Base-by-base conservation (phyloP, 2,888 invertebrate genomes). In the Napeogenes inachia region DNA sequence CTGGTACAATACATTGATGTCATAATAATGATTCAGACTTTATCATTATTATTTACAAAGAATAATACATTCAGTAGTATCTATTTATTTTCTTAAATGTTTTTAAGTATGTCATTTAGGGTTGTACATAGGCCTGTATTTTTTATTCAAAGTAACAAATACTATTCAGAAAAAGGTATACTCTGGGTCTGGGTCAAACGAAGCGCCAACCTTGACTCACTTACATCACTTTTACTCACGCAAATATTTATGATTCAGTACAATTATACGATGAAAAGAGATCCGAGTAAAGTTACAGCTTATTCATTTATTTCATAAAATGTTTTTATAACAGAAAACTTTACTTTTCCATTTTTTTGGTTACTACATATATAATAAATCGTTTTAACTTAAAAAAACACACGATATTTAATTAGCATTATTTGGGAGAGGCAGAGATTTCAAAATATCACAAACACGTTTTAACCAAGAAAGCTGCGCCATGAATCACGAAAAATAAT, bases 191-290 rank as follows among this genome's bases (percentile, higher is more conserved):
- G 50, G 66, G 66, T 64, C 59, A 64, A 32, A 13, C 47, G 60
- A n/a, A 50, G 50, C 50, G 30, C 12, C 54, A 60, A 38, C 66
- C 66, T 66, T 66, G 66, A 61, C 66, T 62, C 45, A 66, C 66
- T 62, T 66, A 59, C 61, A 61, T 12, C 46, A 56, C 62, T 64
- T 60, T 58, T 57, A 62, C 64, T 53, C 59, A 42, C 50, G 54
- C 42, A 13, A 35, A 57, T 61, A 54, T 57, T 57, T 60, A 50
- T 50, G 13, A 47, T 13, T 47, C 50, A 50, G 10, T 50, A 4
- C 1, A 50, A 50, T 50, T 50, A 30, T 30, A 47, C 4, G 30
- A 50, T 21, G 30, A 12, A 21, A 50, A 50, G 42, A 42, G 10
- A 10, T 10, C 42, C 10, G 8, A 42, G 42, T 38, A 38, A 38